phyloP scores from a whole-genome alignment of 2,888 invertebrate species.

The Venustoraphidia nigricollis region DNA sequence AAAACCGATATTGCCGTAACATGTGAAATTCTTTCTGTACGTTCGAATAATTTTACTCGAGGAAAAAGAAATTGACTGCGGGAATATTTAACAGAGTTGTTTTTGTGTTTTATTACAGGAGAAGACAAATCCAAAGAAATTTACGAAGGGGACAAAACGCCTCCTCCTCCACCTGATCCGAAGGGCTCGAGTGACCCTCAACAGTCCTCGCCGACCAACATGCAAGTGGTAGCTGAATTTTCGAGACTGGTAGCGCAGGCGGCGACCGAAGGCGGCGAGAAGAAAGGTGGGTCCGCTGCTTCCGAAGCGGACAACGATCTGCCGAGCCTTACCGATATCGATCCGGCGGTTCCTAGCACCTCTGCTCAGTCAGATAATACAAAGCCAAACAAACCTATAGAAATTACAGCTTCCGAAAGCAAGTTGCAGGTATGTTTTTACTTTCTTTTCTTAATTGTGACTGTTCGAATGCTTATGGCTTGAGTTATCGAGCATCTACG shows the following conservation, averaged over 20 bases:
- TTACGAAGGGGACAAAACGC: constrained; percentile 24
- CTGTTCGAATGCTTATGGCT: no score
- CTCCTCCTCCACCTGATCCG: constrained; percentile 20
- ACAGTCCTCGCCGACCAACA: constrained; percentile 24
- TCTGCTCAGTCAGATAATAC: no score
- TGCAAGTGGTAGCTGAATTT: constrained; percentile 24
- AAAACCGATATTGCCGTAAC: no score
- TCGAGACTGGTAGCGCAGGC: constrained; percentile 22
- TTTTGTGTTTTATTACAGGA: constrained; percentile 17
- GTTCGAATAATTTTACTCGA: no score
- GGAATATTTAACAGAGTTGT: neutral
- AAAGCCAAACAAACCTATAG: constrained; percentile 2
- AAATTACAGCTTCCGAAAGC: constrained; percentile 14
- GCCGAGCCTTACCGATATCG: neutral
- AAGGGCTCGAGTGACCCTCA: constrained; percentile 31
- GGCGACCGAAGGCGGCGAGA: constrained; percentile 6
- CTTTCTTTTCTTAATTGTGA: no score
- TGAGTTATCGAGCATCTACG: no score
- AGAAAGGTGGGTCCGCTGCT: neutral
- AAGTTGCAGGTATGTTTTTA: constrained; percentile 23
- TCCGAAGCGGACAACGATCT: neutral
- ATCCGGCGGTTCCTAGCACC: neutral
- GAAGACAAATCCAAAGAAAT: constrained; percentile 28
- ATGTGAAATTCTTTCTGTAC: no score
- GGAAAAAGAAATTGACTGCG: no score